Conservation (phyloP, 2,888 invertebrate species). For the Tachina fera region DNA sequence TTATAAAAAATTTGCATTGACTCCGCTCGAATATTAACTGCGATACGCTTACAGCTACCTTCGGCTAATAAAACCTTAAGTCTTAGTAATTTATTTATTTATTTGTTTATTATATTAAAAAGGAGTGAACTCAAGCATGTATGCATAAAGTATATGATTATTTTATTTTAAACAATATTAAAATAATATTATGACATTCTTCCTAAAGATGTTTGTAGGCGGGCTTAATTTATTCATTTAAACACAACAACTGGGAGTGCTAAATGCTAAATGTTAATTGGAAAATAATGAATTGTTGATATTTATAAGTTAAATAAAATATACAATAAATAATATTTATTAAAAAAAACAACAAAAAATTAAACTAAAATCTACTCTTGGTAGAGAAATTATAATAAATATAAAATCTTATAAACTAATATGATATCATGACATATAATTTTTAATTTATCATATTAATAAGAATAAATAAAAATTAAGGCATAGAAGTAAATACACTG, state of each 20-base stretch:
- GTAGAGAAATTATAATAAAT: neutral
- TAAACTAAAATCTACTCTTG: neutral
- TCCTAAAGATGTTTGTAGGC: slow-evolving; percentile 54
- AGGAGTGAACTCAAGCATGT: slow-evolving; percentile 44
- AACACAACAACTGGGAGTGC: slow-evolving; percentile 49
- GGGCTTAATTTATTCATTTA: slow-evolving; percentile 31
- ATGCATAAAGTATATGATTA: slow-evolving; percentile 28
- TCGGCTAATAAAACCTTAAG: no score
- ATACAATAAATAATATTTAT: slow-evolving; percentile 7
- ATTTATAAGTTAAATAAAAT: neutral
- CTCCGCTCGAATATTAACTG: no score
- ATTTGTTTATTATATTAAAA: slow-evolving; percentile 2
- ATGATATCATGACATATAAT: slow-evolving; percentile 11
- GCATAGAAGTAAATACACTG: no score
- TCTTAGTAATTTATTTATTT: neutral
- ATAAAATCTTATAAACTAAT: neutral
- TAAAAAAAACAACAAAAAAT: neutral
- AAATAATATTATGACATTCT: slow-evolving; percentile 54
- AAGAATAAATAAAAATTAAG: neutral
- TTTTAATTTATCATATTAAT: neutral
- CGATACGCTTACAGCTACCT: neutral
- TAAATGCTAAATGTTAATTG: slow-evolving; percentile 51
- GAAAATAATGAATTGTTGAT: slow-evolving; percentile 15
- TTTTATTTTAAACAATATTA: slow-evolving; percentile 38
- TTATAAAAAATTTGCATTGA: no score